phyloP scores from a whole-genome alignment of 2,888 invertebrate genomes.

The Neoitamus cyanurus region DNA sequence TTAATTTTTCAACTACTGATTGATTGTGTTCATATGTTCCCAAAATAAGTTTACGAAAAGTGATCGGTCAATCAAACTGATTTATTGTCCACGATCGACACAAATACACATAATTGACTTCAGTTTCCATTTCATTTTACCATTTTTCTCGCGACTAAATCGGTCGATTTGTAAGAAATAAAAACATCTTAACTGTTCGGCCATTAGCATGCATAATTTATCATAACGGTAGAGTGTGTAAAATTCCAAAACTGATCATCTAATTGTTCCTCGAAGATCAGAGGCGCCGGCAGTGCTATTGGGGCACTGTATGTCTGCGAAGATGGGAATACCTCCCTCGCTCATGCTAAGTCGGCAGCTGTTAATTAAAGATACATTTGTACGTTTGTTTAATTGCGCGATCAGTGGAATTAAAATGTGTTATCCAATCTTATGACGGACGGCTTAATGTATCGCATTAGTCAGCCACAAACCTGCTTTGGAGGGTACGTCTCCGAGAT shows the following conservation, averaged over 20 bases:
- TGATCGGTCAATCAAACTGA: not conserved
- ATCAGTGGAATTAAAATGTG: not conserved
- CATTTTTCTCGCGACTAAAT: not conserved
- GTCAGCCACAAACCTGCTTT: not conserved
- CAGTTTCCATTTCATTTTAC: not conserved
- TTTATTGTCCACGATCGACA: not conserved
- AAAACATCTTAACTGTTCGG: not conserved
- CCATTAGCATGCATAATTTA: constrained; percentile 34
- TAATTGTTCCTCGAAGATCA: not conserved
- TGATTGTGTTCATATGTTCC: not conserved
- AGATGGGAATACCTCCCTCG: not conserved
- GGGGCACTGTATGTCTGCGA: not conserved
- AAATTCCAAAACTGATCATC: not conserved
- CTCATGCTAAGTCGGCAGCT: not conserved
- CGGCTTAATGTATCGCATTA: not conserved
- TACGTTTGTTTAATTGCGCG: not conserved
- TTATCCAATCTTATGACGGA: not conserved
- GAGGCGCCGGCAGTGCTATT: not conserved
- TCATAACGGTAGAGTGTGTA: constrained; percentile 11
- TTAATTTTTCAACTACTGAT: not conserved
- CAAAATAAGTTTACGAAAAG: not conserved
- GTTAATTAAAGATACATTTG: not conserved
- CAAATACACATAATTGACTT: not conserved
- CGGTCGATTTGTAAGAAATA: not conserved
- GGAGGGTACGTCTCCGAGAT: not conserved